Evolutionary conservation across 64 coral and sea anemone genomes (phyloP).

Genomic region (Catalaphyllia jardinei): DNA sequence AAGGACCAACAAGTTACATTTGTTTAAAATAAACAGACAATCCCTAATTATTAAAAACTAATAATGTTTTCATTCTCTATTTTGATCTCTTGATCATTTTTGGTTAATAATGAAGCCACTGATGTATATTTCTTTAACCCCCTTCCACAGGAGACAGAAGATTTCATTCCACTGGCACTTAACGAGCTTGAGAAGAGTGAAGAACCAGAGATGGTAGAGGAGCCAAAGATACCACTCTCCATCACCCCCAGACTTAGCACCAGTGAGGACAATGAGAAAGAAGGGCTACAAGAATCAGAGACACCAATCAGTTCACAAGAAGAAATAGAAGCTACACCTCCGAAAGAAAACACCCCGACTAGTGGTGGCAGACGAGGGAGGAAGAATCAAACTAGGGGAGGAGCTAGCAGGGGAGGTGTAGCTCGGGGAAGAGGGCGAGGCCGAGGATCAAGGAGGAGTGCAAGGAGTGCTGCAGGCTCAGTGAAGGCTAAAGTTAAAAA

Average conservation of each 20-base stretch:
- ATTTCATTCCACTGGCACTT: neutral
- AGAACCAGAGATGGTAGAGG: neutral
- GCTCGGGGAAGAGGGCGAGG: conserved; percentile 71
- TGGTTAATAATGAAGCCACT: too few species aligned
- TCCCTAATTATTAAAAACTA: too few species aligned
- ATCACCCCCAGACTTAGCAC: neutral
- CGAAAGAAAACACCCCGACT: neutral
- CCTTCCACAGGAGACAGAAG: conserved; percentile 2
- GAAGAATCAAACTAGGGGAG: conserved; percentile 25
- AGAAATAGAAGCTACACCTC: neutral
- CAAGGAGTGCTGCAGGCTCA: conserved; percentile 7
- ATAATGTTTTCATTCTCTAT: too few species aligned
- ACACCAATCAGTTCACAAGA: neutral
- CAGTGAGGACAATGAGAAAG: neutral
- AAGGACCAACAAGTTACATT: too few species aligned
- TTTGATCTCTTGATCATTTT: too few species aligned
- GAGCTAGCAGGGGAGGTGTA: neutral
- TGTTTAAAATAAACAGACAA: too few species aligned
- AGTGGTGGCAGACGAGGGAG: conserved; percentile 38
- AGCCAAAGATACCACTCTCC: neutral
- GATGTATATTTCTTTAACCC: too few species aligned
- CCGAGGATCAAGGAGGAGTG: conserved; percentile 51
- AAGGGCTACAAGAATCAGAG: neutral
- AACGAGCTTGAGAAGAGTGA: neutral
- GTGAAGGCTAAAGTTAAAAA: conserved; percentile 40